These are phyloP conservation scores for Diadophis punctatus DNA, from an alignment of 2,113 vertebrate genomes.

Conservation along the genomic window DNA sequence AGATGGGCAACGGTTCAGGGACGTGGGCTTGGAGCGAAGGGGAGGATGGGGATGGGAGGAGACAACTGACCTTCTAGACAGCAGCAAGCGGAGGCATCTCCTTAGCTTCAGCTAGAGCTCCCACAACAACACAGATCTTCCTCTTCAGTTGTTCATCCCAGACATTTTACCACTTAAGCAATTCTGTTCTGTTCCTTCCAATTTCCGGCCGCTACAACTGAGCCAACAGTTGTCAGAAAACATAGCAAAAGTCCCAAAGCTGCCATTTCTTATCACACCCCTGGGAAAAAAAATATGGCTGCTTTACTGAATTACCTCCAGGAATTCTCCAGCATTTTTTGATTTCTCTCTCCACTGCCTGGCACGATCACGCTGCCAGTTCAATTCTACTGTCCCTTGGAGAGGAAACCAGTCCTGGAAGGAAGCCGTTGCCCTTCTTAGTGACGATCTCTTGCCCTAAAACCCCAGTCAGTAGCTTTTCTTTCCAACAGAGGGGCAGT, in stretches of 20 bases:
- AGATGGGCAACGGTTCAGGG: constrained; percentile 46
- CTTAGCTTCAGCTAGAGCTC: neutral
- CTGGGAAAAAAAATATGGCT: neutral
- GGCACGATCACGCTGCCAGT: neutral
- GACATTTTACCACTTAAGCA: neutral
- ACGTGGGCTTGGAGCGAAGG: constrained; percentile 43
- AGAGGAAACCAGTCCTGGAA: neutral
- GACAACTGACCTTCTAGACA: neutral
- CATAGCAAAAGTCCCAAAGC: neutral
- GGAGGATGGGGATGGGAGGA: neutral
- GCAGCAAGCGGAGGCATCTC: neutral
- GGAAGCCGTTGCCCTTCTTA: neutral
- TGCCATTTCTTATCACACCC: neutral
- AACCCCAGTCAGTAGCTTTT: neutral
- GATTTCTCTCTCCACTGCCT: neutral
- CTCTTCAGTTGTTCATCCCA: neutral
- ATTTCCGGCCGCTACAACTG: neutral
- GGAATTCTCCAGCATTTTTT: neutral
- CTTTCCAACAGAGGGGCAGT: neutral
- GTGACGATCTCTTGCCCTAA: neutral
- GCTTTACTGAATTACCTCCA: neutral
- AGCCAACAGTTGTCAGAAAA: too few species aligned
- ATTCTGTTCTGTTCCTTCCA: neutral
- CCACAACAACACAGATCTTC: neutral
- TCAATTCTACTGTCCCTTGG: neutral